phyloP scores from a whole-genome alignment of 2,113 vertebrate species.

The Lasiurus borealis region DNA sequence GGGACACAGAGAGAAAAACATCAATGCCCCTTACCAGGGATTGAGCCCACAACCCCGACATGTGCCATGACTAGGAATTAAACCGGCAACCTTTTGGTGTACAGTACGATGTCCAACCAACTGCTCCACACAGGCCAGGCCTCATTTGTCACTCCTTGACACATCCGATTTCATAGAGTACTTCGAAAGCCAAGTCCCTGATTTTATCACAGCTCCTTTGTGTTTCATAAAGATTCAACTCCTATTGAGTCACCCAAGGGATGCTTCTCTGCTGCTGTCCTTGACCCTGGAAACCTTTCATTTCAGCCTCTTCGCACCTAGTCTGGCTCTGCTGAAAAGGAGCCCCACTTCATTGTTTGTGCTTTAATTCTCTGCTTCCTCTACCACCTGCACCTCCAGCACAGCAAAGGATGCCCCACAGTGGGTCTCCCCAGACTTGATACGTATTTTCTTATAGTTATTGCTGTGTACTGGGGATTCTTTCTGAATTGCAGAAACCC shows the following conservation, averaged over 20 bases:
- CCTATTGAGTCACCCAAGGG: not conserved
- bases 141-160: not conserved
- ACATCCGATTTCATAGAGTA: not conserved
- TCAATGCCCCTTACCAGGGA: no score
- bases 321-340: not conserved
- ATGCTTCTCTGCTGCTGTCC: not conserved
- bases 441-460: not conserved
- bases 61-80: no score
- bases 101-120: no score
- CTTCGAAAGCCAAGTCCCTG: not conserved
- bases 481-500: not conserved
- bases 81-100: no score
- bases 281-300: not conserved
- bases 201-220: accelerated
- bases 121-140: no score
- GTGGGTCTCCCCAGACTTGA: not conserved
- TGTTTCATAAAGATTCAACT: not conserved
- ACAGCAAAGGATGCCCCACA: not conserved
- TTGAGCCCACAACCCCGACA: no score
- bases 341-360: not conserved
- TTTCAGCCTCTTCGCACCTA: not conserved
- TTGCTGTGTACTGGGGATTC: accelerated
- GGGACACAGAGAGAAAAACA: no score
- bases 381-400: not conserved
- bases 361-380: not conserved